Evolutionary conservation across 2,797 vertebrate genomes (phyloP), one percentile per base, ranked within the genome.

Genomic region (Micrastur ruficollis): DNA sequence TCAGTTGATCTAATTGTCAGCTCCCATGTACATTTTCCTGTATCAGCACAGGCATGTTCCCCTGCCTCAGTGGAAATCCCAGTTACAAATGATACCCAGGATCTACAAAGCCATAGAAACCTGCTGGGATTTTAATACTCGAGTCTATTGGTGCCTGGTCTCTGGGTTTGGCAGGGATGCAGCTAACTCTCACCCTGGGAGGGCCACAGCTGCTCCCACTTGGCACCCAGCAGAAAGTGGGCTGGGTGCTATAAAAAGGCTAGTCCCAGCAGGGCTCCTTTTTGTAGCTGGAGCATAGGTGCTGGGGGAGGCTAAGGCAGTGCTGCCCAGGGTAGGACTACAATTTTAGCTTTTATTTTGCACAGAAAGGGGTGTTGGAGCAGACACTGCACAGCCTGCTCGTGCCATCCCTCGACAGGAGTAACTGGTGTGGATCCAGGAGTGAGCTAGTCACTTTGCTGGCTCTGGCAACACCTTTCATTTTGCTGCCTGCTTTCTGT

Each of bases 1-100:
- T 95, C 65, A 46, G 84, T 75, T 75, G 84, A 91, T 96, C 68
- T 91, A 89, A 93, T 62, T 87, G 94, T 93, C 81, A 38, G 75
- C 79, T 92, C 84, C 86, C 55, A 14, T 58, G 52, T 29, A 72
- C 11, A 14, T 85, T 89, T 95, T 85, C 75, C 75, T 81, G 27
- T 75, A 79, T 91, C 81, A 92, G 75, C 90, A 91, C 19, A 21
- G 74, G 61, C 73, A 70, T 88, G 84, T 89, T 82, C 62, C 31
- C 86, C 86, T 86, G 47, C 53, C 71, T 68, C 90, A 59, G 65
- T 81, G 89, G 68, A 83, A 96, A 88, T 81, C 75, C 65, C 8
- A 2, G 25, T 46, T 67, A 42, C 68, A 63, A 72, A 32, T 72
- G 44, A 83, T 26, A 86, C 36, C 46, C 68, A 76, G 68, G 53